A percentile compares a stretch with the other conserved stretches of the same genome.
Evolutionary conservation across 2,797 vertebrate genomes (phyloP).

Genomic region (Cossypha niveicapilla): DNA sequence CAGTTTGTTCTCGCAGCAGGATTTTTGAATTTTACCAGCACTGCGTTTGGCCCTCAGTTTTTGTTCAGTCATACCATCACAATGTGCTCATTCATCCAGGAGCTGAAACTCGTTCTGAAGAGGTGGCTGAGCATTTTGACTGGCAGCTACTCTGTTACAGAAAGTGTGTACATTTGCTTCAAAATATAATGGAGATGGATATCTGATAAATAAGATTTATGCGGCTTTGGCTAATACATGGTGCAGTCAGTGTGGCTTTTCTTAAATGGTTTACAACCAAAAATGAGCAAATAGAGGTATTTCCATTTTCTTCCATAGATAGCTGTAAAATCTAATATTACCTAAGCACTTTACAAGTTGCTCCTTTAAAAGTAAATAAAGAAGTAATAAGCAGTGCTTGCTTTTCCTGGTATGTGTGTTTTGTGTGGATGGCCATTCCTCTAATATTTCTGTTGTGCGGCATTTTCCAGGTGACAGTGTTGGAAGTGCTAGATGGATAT

Average conservation of each 20-base stretch:
- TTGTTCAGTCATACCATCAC: background rate
- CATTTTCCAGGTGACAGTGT: background rate
- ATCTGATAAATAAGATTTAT: background rate
- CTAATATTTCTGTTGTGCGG: background rate
- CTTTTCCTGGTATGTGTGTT: background rate
- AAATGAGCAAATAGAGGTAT: background rate
- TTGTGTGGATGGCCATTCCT: background rate
- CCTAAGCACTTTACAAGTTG: background rate
- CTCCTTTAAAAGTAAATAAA: background rate
- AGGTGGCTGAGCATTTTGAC: background rate
- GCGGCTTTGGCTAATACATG: background rate
- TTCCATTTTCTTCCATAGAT: background rate
- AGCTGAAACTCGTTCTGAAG: background rate
- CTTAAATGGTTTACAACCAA: background rate
- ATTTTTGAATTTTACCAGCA: background rate
- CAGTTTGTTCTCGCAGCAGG: background rate
- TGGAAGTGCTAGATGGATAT: background rate
- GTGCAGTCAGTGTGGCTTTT: background rate
- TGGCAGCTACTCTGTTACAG: background rate
- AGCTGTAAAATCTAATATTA: background rate
- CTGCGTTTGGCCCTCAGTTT: background rate
- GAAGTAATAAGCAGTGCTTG: background rate
- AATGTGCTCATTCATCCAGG: background rate
- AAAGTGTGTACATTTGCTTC: background rate
- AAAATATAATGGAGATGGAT: background rate